Evolutionary conservation across 2,888 invertebrate genomes (phyloP), one percentile per base, ranked within the genome.

Genomic region (Aleiodes leptofemur): DNA sequence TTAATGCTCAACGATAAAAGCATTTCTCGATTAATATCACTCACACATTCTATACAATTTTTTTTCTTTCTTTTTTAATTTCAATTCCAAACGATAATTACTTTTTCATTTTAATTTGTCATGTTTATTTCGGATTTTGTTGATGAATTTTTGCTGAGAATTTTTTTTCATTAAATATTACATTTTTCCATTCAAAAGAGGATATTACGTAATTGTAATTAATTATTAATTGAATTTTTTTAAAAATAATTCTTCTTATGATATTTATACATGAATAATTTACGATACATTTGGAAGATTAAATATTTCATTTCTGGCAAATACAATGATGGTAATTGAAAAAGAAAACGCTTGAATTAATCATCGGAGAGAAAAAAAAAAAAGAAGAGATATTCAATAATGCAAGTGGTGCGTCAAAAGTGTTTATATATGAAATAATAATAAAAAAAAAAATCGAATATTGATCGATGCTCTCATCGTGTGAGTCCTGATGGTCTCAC

Each of bases 381-480:
- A 53, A 1, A 34, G 34, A 34, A 34, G 34, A 53, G 14, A 2
- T 16, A 53, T 53, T 14, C 16, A 9, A 53, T 53, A 43, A 9
- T 43, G 43, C 43, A 43, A 43, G 11, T 16, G 13, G 9, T 53
- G 14, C 14, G 53, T 53, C 9, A 8, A 16, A 53, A 53, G 9
- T 53, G 16, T 8, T 16, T 8, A 14, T 7, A 51, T 6, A 51
- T 51, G 8, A 51, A 51, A 51, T 8, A 51, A 51, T 8, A 51
- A 51, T 6, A 34, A 6, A 34, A 34, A 34, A 43, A 14, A 11
- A 51, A 71, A 55, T 61, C 31, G 72, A 34, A 29, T 57, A 31
- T 59, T 9, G 38, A 31, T 59, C 29, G 59, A 61, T 53, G 48
- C 43, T 9, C 51, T 34, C 57, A 72, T 57, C 34, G 50, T 56